Base-by-base conservation (phyloP, 2,797 vertebrate species). In the Rhinogobio ventralis region DNA sequence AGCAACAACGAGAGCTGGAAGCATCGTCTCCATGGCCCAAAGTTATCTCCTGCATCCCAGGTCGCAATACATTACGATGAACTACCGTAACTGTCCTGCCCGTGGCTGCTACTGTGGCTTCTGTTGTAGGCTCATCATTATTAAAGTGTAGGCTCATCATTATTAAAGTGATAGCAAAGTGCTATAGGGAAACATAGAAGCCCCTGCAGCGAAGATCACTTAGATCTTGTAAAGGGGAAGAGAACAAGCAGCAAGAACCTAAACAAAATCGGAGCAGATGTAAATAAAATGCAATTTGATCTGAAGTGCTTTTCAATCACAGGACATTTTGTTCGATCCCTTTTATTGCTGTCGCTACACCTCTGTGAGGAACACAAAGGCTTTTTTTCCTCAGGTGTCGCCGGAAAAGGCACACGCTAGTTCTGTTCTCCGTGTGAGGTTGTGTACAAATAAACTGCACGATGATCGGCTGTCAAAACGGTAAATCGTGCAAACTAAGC, bases 131-230 rank as follows among this genome's bases (percentile, higher is more conserved):
- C 93, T 93, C 93, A 94, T 94, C 93, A 93, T 94, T 94, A 93
- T 94, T 94, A 94, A 91, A 84, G 92, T 93, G 92, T 85, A 91
- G 89, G 91, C 93, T 93, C 93, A 94, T 94, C 93, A 93, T 94
- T 94, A 93, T 94, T 94, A 94, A 91, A 84, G 92, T 93, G 92
- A 95, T 94, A 93, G 92, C 91, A 91, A 89, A 93, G 92, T 87
- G 91, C 91, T 91, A 87, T 86, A 81, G 86, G 90, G 89, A 93
- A 93, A 94, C 92, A 93, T 89, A 92, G 90, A 89, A 92, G 88
- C 84, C 89, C 90, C 88, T 78, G 84, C 57, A 86, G 87, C 83
- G 79, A 91, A 91, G 89, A 93, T 94, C 92, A 94, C 90, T 87
- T 89, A 67, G 81, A 87, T 75, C 77, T 5, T 64, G 80, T 89